These are phyloP conservation scores for Coregonus ussuriensis DNA, from an alignment of 2,797 vertebrate genomes.

Conservation along the genomic window DNA sequence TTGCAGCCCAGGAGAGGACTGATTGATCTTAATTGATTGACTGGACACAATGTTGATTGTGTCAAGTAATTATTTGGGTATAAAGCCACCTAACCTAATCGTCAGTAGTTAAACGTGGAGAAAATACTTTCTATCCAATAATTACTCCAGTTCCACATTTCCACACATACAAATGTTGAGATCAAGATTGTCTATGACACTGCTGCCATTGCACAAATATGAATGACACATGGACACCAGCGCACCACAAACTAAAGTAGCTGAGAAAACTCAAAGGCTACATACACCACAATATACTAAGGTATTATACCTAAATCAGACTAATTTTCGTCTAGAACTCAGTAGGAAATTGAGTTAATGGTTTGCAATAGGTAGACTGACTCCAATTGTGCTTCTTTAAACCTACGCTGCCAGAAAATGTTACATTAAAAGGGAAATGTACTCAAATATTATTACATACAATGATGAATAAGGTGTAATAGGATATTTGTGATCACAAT, in stretches of 20 bases:
- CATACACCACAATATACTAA: neutral
- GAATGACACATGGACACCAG: neutral
- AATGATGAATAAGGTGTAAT: neutral
- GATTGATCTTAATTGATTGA: conserved; percentile 64
- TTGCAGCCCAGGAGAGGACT: conserved; percentile 27
- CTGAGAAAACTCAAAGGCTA: neutral
- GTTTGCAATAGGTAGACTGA: neutral
- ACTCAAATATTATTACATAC: neutral
- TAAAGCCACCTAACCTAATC: conserved; percentile 63
- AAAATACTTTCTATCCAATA: conserved; percentile 18
- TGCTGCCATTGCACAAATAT: conserved; percentile 22
- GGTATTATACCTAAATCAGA: neutral
- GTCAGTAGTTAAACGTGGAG: conserved; percentile 38
- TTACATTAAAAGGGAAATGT: neutral
- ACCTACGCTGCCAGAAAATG: neutral
- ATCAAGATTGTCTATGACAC: conserved; percentile 36
- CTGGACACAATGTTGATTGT: conserved; percentile 61
- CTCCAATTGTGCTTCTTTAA: neutral
- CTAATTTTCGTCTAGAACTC: neutral
- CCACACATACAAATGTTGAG: conserved; percentile 42
- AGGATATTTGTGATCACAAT: neutral
- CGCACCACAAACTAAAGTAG: neutral
- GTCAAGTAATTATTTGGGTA: conserved; percentile 64
- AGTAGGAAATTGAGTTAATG: neutral
- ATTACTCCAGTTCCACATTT: conserved; percentile 39